A percentile compares a stretch with the other conserved stretches of the same genome.
Conservation (phyloP, 1,140 invertebrate species). For the Lucilia sericata region DNA sequence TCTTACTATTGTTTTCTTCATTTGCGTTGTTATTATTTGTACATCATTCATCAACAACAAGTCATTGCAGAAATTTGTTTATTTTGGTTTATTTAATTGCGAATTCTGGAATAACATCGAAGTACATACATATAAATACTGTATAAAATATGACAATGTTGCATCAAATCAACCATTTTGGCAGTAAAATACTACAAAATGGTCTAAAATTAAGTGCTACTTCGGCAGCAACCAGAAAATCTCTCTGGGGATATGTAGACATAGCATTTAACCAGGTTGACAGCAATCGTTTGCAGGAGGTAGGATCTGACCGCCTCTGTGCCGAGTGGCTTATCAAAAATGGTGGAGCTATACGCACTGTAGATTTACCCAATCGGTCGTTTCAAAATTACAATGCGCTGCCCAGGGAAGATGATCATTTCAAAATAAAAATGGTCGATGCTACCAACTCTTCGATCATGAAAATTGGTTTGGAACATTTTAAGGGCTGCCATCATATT, state of each 20-base stretch:
- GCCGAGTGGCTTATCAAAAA: slow-evolving; percentile 79
- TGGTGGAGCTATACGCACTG: slow-evolving; percentile 78
- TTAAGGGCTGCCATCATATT: slow-evolving; percentile 74
- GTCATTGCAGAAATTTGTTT: too few relatives aligned
- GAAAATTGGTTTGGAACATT: slow-evolving; percentile 67
- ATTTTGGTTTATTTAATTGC: too few relatives aligned
- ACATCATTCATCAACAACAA: too few relatives aligned
- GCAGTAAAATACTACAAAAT: background rate
- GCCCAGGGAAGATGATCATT: slow-evolving; percentile 67
- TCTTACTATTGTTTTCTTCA: too few relatives aligned
- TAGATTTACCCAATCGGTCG: slow-evolving; percentile 69
- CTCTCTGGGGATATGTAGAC: slow-evolving; percentile 63
- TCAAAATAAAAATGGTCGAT: slow-evolving; percentile 78
- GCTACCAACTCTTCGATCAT: slow-evolving; percentile 80
- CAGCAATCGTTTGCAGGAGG: slow-evolving; percentile 52
- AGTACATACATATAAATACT: background rate
- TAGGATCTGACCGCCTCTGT: slow-evolving; percentile 63
- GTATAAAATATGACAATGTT: background rate
- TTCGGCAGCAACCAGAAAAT: background rate
- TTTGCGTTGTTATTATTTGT: too few relatives aligned
- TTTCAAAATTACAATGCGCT: slow-evolving; percentile 78
- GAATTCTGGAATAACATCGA: background rate
- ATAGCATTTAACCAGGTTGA: slow-evolving; percentile 65
- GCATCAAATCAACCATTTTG: background rate
- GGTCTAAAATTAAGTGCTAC: background rate